Conservation (phyloP, 2,888 invertebrate species). For the Parapristionchus giblindavisi region DNA sequence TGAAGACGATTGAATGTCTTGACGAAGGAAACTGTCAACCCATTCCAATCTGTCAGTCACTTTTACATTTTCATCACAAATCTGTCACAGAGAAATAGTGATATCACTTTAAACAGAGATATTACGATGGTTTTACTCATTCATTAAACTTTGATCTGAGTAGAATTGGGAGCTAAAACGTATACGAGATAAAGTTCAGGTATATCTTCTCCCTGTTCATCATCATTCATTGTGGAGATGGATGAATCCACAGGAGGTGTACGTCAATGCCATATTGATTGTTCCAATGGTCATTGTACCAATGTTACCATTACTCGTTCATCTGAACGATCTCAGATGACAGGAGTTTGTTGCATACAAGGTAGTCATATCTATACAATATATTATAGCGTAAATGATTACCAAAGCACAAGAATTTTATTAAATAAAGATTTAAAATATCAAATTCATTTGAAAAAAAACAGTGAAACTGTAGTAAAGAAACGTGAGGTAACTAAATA, state of each 20-base stretch:
- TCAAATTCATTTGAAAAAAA: too few species aligned
- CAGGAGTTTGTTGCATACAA: conserved; percentile 26
- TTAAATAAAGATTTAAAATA: too few species aligned
- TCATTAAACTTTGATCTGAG: too few species aligned
- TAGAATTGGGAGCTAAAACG: too few species aligned
- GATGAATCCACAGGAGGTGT: conserved; percentile 25
- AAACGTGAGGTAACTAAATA: too few species aligned
- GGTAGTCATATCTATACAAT: background rate
- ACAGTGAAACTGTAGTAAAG: too few species aligned
- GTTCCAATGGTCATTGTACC: conserved; percentile 6
- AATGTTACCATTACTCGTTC: background rate
- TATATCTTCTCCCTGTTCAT: conserved; percentile 43
- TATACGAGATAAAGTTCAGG: conserved; percentile 37
- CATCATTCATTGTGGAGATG: background rate
- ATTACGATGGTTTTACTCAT: too few species aligned
- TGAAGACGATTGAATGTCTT: conserved; percentile 44
- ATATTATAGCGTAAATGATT: too few species aligned
- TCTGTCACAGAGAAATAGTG: too few species aligned
- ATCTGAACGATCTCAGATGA: background rate
- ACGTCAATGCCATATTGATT: conserved; percentile 17
- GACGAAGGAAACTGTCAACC: conserved; percentile 44
- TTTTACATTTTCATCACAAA: background rate
- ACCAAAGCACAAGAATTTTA: too few species aligned
- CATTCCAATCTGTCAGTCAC: conserved; percentile 47
- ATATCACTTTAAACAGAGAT: too few species aligned